phyloP scores from a whole-genome alignment of 2,113 vertebrate species.

The Phaethornis superciliosus region DNA sequence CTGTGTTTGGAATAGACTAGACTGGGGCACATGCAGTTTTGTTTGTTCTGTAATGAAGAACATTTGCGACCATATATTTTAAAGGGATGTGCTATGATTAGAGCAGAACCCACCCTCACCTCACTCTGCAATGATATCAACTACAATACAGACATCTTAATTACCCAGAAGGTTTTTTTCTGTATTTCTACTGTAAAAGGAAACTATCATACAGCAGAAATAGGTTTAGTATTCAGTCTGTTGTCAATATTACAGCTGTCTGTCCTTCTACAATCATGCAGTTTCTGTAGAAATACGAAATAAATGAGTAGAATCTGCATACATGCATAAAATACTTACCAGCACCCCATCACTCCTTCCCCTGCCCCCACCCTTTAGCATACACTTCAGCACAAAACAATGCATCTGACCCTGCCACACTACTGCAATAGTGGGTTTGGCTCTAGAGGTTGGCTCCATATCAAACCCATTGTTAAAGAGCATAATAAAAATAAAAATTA shows the following conservation, averaged over 20 bases:
- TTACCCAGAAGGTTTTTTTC: neutral
- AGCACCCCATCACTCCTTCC: neutral
- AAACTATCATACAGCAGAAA: neutral
- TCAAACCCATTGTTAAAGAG: slow-evolving; percentile 35
- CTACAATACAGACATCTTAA: neutral
- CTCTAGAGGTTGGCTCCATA: slow-evolving; percentile 41
- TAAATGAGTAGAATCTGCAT: neutral
- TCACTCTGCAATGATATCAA: neutral
- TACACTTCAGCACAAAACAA: neutral
- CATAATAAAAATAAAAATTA: slow-evolving; percentile 57
- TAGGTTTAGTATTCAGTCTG: neutral
- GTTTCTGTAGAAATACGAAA: neutral
- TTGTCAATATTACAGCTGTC: neutral
- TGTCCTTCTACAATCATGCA: neutral
- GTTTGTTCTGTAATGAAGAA: neutral
- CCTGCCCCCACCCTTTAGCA: neutral
- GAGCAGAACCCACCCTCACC: neutral
- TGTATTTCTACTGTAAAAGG: neutral
- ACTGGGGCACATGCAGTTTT: neutral
- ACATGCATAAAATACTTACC: neutral
- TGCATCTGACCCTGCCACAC: slow-evolving; percentile 2
- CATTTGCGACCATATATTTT: neutral
- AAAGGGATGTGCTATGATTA: neutral
- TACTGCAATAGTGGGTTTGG: slow-evolving; percentile 37
- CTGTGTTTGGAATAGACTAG: neutral